Conservation (phyloP, 2,888 invertebrate species). For the Therioaphis trifolii region DNA sequence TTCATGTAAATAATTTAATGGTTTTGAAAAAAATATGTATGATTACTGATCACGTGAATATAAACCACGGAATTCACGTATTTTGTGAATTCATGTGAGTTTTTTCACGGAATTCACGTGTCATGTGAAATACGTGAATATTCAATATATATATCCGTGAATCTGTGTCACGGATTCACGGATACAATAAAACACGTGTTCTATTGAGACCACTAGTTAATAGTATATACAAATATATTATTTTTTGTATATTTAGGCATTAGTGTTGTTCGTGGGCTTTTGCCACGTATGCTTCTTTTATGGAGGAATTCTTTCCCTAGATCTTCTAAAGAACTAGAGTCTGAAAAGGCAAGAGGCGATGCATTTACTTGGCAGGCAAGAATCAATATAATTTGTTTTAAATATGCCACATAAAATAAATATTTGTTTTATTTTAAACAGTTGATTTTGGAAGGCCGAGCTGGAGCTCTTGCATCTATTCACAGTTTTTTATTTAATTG, state of each 20-base stretch:
- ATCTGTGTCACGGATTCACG: too few relatives aligned
- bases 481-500: conserved; percentile 92
- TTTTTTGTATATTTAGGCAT: conserved; percentile 73
- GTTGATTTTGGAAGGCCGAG: conserved; percentile 94
- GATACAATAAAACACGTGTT: too few relatives aligned
- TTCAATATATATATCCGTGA: too few relatives aligned
- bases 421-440: conserved; percentile 66
- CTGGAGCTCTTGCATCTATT: conserved; percentile 95
- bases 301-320: conserved; percentile 99
- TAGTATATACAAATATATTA: not conserved
- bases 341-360: conserved; percentile 95
- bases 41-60: too few relatives aligned
- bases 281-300: conserved; percentile 91
- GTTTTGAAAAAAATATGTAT: too few relatives aligned
- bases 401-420: not conserved
- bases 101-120: too few relatives aligned
- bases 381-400: not conserved
- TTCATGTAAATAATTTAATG: too few relatives aligned
- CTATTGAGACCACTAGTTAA: too few relatives aligned
- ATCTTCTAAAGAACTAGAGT: conserved; percentile 94
- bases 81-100: too few relatives aligned
- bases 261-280: conserved; percentile 89
- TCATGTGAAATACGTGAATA: too few relatives aligned
- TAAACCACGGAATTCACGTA: too few relatives aligned
- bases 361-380: conserved; percentile 97